phyloP scores from a whole-genome alignment of 2,113 vertebrate genomes.

The Gymnorhina tibicen region DNA sequence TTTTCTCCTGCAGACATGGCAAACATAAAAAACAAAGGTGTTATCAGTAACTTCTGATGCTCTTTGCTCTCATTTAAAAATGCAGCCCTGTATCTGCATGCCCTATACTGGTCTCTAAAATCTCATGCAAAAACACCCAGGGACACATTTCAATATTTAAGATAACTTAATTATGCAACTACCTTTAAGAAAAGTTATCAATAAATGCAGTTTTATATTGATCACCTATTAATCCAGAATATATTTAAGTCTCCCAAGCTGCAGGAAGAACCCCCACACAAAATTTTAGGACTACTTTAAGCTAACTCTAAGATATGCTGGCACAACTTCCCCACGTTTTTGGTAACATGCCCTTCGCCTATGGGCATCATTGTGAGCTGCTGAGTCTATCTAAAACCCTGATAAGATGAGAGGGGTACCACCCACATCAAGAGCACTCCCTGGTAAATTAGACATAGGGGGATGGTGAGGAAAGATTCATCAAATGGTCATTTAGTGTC shows the following conservation, averaged over 20 bases:
- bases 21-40: background rate
- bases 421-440: background rate
- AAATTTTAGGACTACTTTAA: background rate
- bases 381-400: background rate
- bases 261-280: background rate
- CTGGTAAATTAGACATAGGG: background rate
- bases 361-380: background rate
- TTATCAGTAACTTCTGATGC: background rate
- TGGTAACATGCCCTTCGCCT: background rate
- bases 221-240: background rate
- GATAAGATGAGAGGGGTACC: background rate
- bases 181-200: background rate
- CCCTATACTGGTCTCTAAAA: background rate
- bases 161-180: background rate
- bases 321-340: background rate
- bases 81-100: background rate
- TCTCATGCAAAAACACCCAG: background rate
- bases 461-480: background rate
- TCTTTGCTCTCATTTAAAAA: background rate
- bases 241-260: background rate
- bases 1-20: background rate
- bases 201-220: background rate
- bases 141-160: background rate
- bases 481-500: background rate
- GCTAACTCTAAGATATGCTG: background rate